Conservation (phyloP, 2,888 invertebrate species). For the Dimorphilus gyrociliatus region DNA sequence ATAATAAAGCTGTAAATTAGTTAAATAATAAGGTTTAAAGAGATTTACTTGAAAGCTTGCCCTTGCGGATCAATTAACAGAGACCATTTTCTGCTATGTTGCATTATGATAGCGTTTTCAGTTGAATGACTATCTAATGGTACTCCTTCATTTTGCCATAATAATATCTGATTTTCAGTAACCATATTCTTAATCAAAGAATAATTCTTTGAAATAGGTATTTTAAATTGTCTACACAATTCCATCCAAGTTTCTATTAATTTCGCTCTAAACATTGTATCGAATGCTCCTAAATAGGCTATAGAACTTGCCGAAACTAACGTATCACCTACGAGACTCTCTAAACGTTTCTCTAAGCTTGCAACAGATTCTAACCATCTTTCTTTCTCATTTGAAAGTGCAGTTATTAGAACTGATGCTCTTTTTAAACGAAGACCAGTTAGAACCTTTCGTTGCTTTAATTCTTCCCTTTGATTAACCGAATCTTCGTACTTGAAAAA, state of each 20-base stretch:
- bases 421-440: conserved; percentile 26
- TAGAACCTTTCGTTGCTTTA: conserved; percentile 25
- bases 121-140: conserved; percentile 32
- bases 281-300: conserved; percentile 33
- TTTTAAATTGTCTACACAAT: conserved; percentile 15
- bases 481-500: conserved; percentile 34
- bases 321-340: conserved; percentile 31
- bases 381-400: conserved; percentile 34
- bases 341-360: conserved; percentile 23
- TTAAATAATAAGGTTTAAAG: too few relatives aligned
- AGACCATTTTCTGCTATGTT: conserved; percentile 32
- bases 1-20: not conserved
- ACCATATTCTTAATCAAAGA: conserved; percentile 24
- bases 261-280: conserved; percentile 21
- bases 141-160: conserved; percentile 34
- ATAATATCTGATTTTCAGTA: conserved; percentile 28
- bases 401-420: conserved; percentile 31
- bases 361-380: conserved; percentile 32
- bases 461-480: conserved; percentile 30
- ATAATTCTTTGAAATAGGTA: conserved; percentile 25
- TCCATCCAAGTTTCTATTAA: conserved; percentile 19
- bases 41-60: conserved; percentile 32
- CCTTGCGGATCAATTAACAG: conserved; percentile 36
- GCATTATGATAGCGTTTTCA: conserved; percentile 35
- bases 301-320: conserved; percentile 30